Base-by-base conservation (phyloP, 1,140 invertebrate genomes). In the Drepana arcuata region DNA sequence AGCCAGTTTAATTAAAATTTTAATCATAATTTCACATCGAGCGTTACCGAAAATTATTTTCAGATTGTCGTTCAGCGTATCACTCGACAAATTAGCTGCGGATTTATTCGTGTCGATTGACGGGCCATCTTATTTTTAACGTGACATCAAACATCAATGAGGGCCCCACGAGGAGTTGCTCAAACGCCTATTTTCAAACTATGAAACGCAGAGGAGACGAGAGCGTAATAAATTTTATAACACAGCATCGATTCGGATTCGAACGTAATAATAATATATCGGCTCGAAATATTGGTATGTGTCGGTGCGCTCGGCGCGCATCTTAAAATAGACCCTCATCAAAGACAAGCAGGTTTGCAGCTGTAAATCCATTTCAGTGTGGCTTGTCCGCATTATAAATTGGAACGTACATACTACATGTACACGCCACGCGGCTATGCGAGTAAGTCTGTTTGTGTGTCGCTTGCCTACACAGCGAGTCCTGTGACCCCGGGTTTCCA, bases 151-250 rank as follows among this genome's bases (percentile, higher is more conserved):
- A 78, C 74, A 79, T 68, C 69, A 78, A 74, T 61, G 72, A 67
- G 52, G 59, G 69, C 56, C 53, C 37, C 46, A 40, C 45, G 49
- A 57, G 42, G 48, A 59, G 70, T 66, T 67, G 63, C 68, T 59
- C 64, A 68, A 78, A 56, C 69, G 69, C 55, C 70, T 78, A 69
- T 82, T 79, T 82, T 74, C 69, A 74, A 74, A 78, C n/a, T 77
- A 75, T 73, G 62, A 80, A 77, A 73, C 64, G 56, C 63, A 53
- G 54, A 69, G 30, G 61, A 72, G 69, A 78, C 64, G 66, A 79
- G 73, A 70, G 71, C 63, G 74, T 82, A 82, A 82, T 78, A 82
- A 78, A 80, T 77, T 81, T 81, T 79, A 79, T 73, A 79, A 69
- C 74, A 65, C 64, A 48, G 62, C 65, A 75, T 82, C 69, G 69